These are phyloP conservation scores for Cheilosia grossa DNA, from an alignment of 2,888 invertebrate species.

Conservation along the genomic window DNA sequence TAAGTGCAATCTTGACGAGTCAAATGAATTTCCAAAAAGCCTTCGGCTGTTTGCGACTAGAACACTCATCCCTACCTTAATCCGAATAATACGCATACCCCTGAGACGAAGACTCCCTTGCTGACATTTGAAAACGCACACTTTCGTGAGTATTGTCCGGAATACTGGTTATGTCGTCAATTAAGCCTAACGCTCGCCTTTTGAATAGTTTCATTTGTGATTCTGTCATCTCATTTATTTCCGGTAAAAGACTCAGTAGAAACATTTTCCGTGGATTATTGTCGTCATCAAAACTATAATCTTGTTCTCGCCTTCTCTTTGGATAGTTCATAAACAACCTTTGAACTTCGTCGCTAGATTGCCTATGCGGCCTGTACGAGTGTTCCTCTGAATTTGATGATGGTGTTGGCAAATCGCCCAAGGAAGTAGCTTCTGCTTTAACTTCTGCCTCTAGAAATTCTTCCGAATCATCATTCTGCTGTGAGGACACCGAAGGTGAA, in stretches of 20 bases:
- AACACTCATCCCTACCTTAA: too few relatives aligned
- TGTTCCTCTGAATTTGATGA: background rate
- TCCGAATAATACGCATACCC: too few relatives aligned
- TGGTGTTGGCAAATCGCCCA: too few relatives aligned
- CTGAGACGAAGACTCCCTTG: background rate
- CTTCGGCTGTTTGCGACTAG: too few relatives aligned
- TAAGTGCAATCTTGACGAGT: too few relatives aligned
- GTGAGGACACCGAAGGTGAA: background rate
- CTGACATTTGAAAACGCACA: background rate
- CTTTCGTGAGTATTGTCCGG: background rate
- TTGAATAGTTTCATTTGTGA: slow-evolving; percentile 3
- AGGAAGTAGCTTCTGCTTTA: background rate
- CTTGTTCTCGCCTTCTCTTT: background rate
- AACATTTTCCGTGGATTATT: slow-evolving; percentile 12
- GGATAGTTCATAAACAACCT: background rate
- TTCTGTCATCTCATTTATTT: slow-evolving; percentile 15
- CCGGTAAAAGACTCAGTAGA: slow-evolving; percentile 4
- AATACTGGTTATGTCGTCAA: background rate
- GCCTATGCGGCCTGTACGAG: background rate
- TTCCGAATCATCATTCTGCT: background rate
- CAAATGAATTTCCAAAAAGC: too few relatives aligned
- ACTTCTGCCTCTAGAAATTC: background rate
- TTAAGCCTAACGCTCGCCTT: background rate
- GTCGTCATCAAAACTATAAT: background rate
- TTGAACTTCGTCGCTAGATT: background rate